Base-by-base conservation (phyloP, 2,797 vertebrate genomes). In the Calcarius lapponicus region DNA sequence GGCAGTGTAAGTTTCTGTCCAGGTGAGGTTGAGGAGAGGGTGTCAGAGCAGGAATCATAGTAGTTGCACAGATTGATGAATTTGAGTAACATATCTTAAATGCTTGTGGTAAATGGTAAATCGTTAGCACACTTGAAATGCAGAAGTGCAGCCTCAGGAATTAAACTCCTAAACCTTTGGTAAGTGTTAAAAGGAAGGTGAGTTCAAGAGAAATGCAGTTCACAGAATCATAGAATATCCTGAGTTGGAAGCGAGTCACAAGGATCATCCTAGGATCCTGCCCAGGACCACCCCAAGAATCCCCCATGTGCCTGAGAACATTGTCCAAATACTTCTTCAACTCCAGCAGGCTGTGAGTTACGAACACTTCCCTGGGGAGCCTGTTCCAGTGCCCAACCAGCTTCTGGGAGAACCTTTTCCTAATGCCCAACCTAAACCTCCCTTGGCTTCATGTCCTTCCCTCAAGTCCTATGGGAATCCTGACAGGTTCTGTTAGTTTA, bases 1-100 rank as follows among this genome's bases (percentile, higher is more conserved):
- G 7, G 17, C 57, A 5, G 20, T 34, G 0, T 10, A 13, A 48
- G 14, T 9, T 16, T 9, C 6, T 2, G 0, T 32, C 32, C 57
- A 7, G 70, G 1, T 53, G 7, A n/a, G 19, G 42, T 2, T 74
- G 57, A 45, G 34, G n/a, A 60, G 36, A 31, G 16, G 4, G 21
- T 19, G 48, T 26, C 20, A 2, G 43, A 66, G 31, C 4, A 32
- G 70, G 26, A 53, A 22, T 12, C 28, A 11, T 1, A 60, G 40
- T 34, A 22, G 26, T 62, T 45, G 51, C 31, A 40, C 9, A 8
- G 1, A 17, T 18, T 4, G 7, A 10, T 22, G 24, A 80, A 61
- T 38, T 66, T 36, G 48, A 75, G 19, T 22, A 58, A 38, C 10
- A 0, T 32, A 0, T 32, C n/a, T 29, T n/a, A 64, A 51, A 45